Conservation (phyloP, 2,888 invertebrate species). For the Paralinhomoeus sp. region DNA sequence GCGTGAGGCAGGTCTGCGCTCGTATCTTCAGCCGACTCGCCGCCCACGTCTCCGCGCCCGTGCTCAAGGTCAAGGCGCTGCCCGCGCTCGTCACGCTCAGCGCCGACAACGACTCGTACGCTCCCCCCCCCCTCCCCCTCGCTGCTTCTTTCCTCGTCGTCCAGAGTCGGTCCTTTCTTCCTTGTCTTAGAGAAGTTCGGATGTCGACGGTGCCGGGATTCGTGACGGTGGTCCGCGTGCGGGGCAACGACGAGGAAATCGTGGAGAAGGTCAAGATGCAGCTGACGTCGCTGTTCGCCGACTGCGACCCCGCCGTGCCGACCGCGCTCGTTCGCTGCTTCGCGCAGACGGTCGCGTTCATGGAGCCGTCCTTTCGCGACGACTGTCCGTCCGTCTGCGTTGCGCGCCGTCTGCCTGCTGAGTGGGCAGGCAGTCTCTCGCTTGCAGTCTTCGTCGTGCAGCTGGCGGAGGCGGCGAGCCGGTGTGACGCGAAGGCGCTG, state of each 20-base stretch:
- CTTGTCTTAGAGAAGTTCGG: neutral
- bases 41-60: too few relatives aligned
- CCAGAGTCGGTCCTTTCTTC: neutral
- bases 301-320: conserved; percentile 27
- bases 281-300: conserved; percentile 29
- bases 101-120: conserved; percentile 44
- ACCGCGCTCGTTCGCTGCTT: conserved; percentile 40
- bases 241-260: conserved; percentile 10
- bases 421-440: conserved; percentile 4
- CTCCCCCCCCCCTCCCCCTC: conserved; percentile 6
- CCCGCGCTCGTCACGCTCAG: conserved; percentile 48
- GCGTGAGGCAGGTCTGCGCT: too few relatives aligned
- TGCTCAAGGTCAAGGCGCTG: too few relatives aligned
- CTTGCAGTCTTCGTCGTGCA: conserved; percentile 41
- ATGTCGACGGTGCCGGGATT: neutral
- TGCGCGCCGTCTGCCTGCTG: neutral
- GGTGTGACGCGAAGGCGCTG: too few relatives aligned
- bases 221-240: neutral
- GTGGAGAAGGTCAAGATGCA: conserved; percentile 30
- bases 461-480: conserved; percentile 37
- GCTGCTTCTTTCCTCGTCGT: neutral
- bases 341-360: conserved; percentile 38
- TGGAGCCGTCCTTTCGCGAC: conserved; percentile 38
- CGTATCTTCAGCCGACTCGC: too few relatives aligned
- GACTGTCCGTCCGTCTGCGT: conserved; percentile 31